phyloP scores from a whole-genome alignment of 2,888 invertebrate species.

The Acleris holmiana region DNA sequence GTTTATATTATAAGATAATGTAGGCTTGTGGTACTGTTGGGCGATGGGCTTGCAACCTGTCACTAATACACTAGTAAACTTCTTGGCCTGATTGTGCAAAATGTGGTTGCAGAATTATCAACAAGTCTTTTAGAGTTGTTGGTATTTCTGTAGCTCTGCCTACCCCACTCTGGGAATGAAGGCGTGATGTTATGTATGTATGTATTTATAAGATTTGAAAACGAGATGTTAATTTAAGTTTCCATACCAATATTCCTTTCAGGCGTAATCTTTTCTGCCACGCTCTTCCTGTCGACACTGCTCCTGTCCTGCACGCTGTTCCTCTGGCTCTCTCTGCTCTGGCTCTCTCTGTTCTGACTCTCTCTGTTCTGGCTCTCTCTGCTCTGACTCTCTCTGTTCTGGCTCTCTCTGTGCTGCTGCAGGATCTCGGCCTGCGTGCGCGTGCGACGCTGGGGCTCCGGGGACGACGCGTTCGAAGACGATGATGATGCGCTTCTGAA shows the following conservation, averaged over 20 bases:
- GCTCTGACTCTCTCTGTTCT: neutral
- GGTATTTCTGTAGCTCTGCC: too few species aligned
- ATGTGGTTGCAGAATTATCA: too few species aligned
- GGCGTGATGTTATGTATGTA: too few species aligned
- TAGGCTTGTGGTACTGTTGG: too few species aligned
- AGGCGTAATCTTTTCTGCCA: slow-evolving; percentile 39
- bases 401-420: slow-evolving; percentile 57
- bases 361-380: slow-evolving; percentile 52
- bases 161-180: too few species aligned
- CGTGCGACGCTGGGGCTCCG: slow-evolving; percentile 61
- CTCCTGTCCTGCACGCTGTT: neutral
- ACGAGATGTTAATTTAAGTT: neutral
- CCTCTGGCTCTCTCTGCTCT: neutral
- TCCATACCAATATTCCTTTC: slow-evolving; percentile 60
- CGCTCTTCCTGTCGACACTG: slow-evolving; percentile 1
- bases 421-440: slow-evolving; percentile 78
- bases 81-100: too few species aligned
- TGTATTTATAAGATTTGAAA: too few species aligned
- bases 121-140: too few species aligned
- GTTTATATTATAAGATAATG: too few species aligned
- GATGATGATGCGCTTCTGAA: slow-evolving; percentile 75
- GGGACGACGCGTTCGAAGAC: slow-evolving; percentile 67
- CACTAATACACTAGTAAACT: too few species aligned
- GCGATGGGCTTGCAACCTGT: too few species aligned
- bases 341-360: slow-evolving; percentile 25